A percentile compares a stretch with the other conserved stretches of the same genome.
Evolutionary conservation across 1,140 invertebrate genomes (phyloP).

Genomic region (Megathymus violae): DNA sequence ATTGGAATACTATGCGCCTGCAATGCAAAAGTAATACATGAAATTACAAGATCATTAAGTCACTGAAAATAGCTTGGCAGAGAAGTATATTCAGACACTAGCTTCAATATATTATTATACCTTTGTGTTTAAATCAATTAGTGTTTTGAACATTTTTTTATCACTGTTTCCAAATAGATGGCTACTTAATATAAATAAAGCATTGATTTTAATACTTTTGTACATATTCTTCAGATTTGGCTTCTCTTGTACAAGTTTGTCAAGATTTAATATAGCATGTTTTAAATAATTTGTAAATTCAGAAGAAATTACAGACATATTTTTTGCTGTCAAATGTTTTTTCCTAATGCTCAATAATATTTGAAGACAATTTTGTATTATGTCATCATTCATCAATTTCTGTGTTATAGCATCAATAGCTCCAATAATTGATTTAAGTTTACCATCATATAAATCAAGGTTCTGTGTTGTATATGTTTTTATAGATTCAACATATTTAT

Average conservation of each 20-base stretch:
- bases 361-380: conserved; percentile 84
- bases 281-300: conserved; percentile 90
- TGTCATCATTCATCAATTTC: conserved; percentile 77
- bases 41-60: background rate
- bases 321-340: conserved; percentile 85
- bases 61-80: no score
- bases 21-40: conserved; percentile 61
- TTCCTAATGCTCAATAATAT: conserved; percentile 86
- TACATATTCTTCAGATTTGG: conserved; percentile 84
- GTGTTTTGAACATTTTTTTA: conserved; percentile 89
- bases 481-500: conserved; percentile 62
- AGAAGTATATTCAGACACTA: background rate
- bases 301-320: conserved; percentile 85
- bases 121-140: conserved; percentile 91
- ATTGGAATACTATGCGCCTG: conserved; percentile 89
- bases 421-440: conserved; percentile 53
- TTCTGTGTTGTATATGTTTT: conserved; percentile 47
- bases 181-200: conserved; percentile 88
- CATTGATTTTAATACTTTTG: conserved; percentile 89
- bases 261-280: conserved; percentile 86
- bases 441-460: conserved; percentile 54
- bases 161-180: conserved; percentile 91
- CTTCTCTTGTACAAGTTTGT: conserved; percentile 84
- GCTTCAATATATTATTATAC: conserved; percentile 67
- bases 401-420: conserved; percentile 64